Evolutionary conservation across 1,140 invertebrate species (phyloP).

Genomic region (Bradysia coprophila): DNA sequence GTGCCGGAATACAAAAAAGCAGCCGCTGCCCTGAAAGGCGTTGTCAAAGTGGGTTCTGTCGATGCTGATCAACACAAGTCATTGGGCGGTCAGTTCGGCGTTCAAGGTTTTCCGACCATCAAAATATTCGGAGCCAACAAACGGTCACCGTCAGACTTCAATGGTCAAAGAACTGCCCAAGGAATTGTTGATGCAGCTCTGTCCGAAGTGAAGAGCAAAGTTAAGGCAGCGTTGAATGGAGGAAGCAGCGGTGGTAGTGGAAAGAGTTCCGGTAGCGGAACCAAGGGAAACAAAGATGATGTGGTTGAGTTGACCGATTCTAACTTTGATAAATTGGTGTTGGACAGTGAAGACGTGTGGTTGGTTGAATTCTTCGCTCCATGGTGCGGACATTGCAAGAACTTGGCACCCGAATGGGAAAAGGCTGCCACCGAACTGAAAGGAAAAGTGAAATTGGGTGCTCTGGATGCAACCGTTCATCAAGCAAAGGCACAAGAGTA

Average conservation of each 20-base stretch:
- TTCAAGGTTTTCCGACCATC: constrained; percentile 89
- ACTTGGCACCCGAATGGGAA: constrained; percentile 86
- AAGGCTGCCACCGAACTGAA: constrained; percentile 85
- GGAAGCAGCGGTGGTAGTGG: constrained; percentile 27
- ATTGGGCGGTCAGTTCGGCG: constrained; percentile 58
- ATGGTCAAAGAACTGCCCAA: constrained; percentile 68
- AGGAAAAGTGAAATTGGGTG: constrained; percentile 90
- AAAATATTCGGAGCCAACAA: constrained; percentile 88
- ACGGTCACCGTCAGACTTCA: constrained; percentile 70
- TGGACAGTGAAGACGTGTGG: constrained; percentile 86
- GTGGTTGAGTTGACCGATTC: constrained; percentile 86
- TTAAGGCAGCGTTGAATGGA: constrained; percentile 39
- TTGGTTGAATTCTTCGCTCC: constrained; percentile 96
- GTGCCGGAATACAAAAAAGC: constrained; percentile 79
- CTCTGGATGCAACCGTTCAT: constrained; percentile 90
- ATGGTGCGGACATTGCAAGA: constrained; percentile 94
- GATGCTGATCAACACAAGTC: constrained; percentile 81
- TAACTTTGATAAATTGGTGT: constrained; percentile 82
- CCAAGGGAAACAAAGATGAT: constrained; percentile 35
- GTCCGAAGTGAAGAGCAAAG: constrained; percentile 47
- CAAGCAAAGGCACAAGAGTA: constrained; percentile 57
- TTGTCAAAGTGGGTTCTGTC: constrained; percentile 85
- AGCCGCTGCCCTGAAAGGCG: constrained; percentile 74
- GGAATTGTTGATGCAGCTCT: constrained; percentile 72
- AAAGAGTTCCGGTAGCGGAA: background rate